These are phyloP conservation scores for Exocentrus adspersus DNA, from an alignment of 2,888 invertebrate species.

Conservation along the genomic window DNA sequence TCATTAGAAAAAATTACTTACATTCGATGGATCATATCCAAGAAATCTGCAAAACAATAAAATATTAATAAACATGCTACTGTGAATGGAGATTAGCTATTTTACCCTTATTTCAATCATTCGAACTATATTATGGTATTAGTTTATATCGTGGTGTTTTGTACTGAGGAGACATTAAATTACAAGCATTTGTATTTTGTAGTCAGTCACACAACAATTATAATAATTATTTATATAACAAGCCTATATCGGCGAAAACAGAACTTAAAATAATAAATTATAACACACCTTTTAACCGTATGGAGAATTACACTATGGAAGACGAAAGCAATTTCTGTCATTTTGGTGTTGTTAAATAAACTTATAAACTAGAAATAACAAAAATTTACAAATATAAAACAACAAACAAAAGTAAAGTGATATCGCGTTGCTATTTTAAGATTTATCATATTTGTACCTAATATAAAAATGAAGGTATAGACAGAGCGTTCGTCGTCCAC, in stretches of 20 bases:
- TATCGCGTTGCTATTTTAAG: not conserved
- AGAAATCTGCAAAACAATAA: not conserved
- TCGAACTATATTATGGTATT: constrained; percentile 52
- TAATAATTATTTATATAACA: constrained; percentile 62
- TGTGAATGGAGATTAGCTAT: constrained; percentile 37
- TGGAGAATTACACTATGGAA: constrained; percentile 47
- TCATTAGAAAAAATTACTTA: not conserved
- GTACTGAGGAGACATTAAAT: constrained; percentile 61
- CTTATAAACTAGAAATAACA: not conserved
- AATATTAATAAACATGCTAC: not conserved
- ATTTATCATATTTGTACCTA: not conserved
- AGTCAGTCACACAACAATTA: constrained; percentile 62
- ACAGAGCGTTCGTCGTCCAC: constrained; percentile 54
- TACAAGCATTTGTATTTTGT: constrained; percentile 59
- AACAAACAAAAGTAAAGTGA: not conserved
- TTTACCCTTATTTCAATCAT: constrained; percentile 37
- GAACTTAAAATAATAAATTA: constrained; percentile 56
- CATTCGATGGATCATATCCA: not conserved
- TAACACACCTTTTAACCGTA: constrained; percentile 61
- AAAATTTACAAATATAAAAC: not conserved
- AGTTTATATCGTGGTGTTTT: constrained; percentile 62
- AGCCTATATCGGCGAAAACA: constrained; percentile 60
- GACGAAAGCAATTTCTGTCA: constrained; percentile 20
- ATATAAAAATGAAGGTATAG: not conserved
- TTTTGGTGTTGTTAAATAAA: constrained; percentile 1